Conservation (phyloP, 2,113 vertebrate species). For the Coptodon bakossiorum region DNA sequence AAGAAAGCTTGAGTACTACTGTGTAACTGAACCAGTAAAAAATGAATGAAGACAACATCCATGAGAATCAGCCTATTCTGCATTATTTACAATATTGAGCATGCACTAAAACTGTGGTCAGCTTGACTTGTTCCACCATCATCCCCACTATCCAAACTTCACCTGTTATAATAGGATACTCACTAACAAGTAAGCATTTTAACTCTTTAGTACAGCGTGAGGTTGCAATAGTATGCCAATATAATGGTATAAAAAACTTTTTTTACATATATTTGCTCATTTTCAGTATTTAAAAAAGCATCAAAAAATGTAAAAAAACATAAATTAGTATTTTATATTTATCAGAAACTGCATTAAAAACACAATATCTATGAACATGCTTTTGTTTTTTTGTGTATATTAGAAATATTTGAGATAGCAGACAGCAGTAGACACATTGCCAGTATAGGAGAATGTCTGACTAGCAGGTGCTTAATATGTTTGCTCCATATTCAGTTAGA, state of each 20-base stretch:
- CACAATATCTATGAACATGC: neutral
- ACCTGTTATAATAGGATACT: neutral
- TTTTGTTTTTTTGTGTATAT: neutral
- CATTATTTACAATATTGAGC: constrained; percentile 57
- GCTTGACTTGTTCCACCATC: constrained; percentile 13
- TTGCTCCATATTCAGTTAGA: neutral
- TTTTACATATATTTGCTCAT: neutral
- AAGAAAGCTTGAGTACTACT: neutral
- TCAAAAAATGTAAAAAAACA: neutral
- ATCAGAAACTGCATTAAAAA: neutral
- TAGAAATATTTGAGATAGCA: neutral
- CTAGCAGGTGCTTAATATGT: neutral
- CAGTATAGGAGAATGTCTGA: neutral
- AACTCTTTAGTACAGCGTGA: neutral
- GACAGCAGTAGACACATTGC: neutral
- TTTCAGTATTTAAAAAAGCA: neutral
- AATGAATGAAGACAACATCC: constrained; percentile 59
- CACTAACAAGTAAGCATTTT: neutral
- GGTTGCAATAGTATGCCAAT: neutral
- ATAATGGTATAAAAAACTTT: neutral
- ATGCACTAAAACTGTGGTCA: constrained; percentile 28
- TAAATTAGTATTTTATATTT: neutral
- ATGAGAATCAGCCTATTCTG: constrained; percentile 33
- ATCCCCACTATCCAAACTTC: too few species aligned
- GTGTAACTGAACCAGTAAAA: constrained; percentile 55